A percentile compares a stretch with the other conserved stretches of the same genome.
Evolutionary conservation across 2,797 vertebrate species (phyloP).

Genomic region (Oceanodroma leucorhoa): DNA sequence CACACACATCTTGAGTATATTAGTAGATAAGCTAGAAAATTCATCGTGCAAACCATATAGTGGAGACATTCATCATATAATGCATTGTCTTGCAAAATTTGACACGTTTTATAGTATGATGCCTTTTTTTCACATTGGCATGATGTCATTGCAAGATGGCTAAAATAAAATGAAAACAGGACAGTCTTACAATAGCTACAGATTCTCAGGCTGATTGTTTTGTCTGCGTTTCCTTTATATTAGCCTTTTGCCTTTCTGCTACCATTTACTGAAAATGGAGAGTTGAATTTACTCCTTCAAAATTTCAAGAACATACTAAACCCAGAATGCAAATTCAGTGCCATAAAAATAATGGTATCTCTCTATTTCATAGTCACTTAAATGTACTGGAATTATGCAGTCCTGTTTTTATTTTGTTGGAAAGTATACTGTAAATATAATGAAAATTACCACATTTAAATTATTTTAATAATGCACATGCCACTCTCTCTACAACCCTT

Average conservation of each 20-base stretch:
- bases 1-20: neutral
- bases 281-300: slow-evolving; percentile 17
- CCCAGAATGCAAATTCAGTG: slow-evolving; percentile 38
- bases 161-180: neutral
- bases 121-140: neutral
- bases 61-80: neutral
- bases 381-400: neutral
- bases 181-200: neutral
- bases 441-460: slow-evolving; percentile 44
- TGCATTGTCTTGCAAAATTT: neutral
- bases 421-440: slow-evolving; percentile 41
- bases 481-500: slow-evolving; percentile 15
- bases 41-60: neutral
- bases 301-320: slow-evolving; percentile 19
- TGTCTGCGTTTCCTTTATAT: neutral
- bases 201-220: neutral
- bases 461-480: slow-evolving; percentile 55
- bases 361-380: slow-evolving; percentile 37
- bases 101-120: neutral
- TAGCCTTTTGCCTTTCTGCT: neutral
- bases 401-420: slow-evolving; percentile 36
- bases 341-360: slow-evolving; percentile 56
- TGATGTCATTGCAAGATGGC: neutral
- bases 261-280: slow-evolving; percentile 11
- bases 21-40: neutral